Evolutionary conservation across 2,797 vertebrate genomes (phyloP), one percentile per base, ranked within the genome.

Genomic region (Sebastes reedi): DNA sequence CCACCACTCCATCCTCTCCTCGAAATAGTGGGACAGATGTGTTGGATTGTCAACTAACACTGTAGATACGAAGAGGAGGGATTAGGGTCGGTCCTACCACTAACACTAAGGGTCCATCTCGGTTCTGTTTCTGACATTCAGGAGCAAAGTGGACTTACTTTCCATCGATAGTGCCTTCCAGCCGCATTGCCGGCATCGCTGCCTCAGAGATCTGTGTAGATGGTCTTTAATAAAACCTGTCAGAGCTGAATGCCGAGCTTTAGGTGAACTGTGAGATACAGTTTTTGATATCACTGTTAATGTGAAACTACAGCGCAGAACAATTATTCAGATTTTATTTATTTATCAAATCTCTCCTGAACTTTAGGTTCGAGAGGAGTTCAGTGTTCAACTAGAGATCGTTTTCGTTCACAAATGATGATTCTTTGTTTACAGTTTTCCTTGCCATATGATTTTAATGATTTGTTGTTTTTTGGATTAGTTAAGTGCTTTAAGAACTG

Each of bases 121-220:
- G 18, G 20, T 75, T 89, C 16, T 72, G 90, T 89, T 94, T 87
- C 93, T 95, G 94, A 95, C 90, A 92, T 93, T 94, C 92, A 92
- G 92, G 87, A 94, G 84, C 82, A 79, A 59, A 87, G 71, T 54
- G 67, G 73, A 89, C 81, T 56, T 32, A 3, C 39, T 75, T 79
- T 83, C 72, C 64, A 79, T 87, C 67, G 2, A 78, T n/a, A 81
- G 90, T 95, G 93, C 91, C 94, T 93, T 93, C 79, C 70, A 87
- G 82, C 75, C 52, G 34, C 55, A 10, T 62, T 9, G 50, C 14
- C 75, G 83, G 77, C 82, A 61, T 65, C 27, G 32, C 89, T 89
- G 91, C 89, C 85, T 91, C 83, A 85, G 56, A 87, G 27, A 81
- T 89, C 69, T 77, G 52, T 78, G 55, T 74, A 72, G 73, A 75